Percentiles rank a stretch among this genome's conserved stretches.
Evolutionary conservation across 2,113 vertebrate species (phyloP).

Genomic region (Melanerpes formicivorus): DNA sequence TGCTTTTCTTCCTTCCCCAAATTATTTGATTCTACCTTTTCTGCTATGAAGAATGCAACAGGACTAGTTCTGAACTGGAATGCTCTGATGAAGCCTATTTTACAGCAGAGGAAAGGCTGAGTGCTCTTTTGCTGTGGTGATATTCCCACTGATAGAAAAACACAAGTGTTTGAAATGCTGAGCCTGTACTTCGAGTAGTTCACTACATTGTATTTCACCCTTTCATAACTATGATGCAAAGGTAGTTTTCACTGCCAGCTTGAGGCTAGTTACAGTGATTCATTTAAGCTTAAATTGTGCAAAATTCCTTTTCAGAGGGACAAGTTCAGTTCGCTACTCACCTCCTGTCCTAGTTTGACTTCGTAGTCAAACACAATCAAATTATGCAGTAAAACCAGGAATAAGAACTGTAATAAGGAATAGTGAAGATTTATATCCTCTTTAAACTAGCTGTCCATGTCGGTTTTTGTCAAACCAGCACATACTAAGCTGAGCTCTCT

Average conservation of each 20-base stretch:
- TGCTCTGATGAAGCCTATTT: not conserved
- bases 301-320: not conserved
- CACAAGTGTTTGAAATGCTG: not conserved
- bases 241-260: not conserved
- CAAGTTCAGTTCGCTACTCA: not conserved
- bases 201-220: not conserved
- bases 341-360: not conserved
- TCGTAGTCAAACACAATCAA: not conserved
- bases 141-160: not conserved
- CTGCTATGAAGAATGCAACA: not conserved
- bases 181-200: not conserved
- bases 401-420: not conserved
- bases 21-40: not conserved
- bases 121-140: not conserved
- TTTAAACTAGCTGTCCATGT: constrained; percentile 12
- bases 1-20: not conserved
- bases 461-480: not conserved
- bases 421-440: constrained; percentile 26
- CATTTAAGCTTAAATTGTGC: not conserved
- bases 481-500: not conserved
- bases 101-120: not conserved
- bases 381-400: constrained; percentile 22
- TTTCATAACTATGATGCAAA: not conserved
- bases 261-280: not conserved
- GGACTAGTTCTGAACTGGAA: not conserved